Evolutionary conservation across 2,113 vertebrate genomes (phyloP).

Genomic region (Proterorhinus semilunaris): DNA sequence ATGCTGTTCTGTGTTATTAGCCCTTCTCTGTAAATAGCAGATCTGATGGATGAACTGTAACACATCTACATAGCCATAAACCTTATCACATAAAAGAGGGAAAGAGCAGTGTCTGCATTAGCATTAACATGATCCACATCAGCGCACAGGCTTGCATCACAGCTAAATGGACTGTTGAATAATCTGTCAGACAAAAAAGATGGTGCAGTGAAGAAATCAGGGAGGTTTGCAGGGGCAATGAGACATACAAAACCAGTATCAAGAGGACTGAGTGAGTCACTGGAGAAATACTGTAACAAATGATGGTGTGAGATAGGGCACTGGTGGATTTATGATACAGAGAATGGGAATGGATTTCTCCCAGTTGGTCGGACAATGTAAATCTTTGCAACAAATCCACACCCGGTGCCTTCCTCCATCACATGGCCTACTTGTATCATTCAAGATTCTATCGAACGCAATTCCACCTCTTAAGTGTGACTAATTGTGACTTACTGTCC

Average conservation of each 20-base stretch:
- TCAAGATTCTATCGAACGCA: constrained; percentile 49
- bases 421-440: neutral
- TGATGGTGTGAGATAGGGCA: neutral
- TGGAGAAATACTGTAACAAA: constrained; percentile 7
- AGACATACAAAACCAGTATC: constrained; percentile 3
- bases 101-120: constrained; percentile 19
- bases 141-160: neutral
- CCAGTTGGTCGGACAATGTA: neutral
- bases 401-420: neutral
- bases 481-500: constrained; percentile 54
- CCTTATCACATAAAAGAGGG: neutral
- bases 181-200: constrained; percentile 21
- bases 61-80: neutral
- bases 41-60: constrained; percentile 1
- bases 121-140: constrained; percentile 19
- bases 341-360: neutral
- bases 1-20: neutral
- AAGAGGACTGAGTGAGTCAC: constrained; percentile 4
- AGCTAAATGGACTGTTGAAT: constrained; percentile 26
- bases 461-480: constrained; percentile 51
- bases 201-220: neutral
- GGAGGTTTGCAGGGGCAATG: constrained; percentile 2
- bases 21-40: constrained; percentile 1
- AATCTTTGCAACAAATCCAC: neutral
- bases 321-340: neutral